Evolutionary conservation across 1,140 invertebrate species (phyloP).

Genomic region (Habropoda laboriosa): DNA sequence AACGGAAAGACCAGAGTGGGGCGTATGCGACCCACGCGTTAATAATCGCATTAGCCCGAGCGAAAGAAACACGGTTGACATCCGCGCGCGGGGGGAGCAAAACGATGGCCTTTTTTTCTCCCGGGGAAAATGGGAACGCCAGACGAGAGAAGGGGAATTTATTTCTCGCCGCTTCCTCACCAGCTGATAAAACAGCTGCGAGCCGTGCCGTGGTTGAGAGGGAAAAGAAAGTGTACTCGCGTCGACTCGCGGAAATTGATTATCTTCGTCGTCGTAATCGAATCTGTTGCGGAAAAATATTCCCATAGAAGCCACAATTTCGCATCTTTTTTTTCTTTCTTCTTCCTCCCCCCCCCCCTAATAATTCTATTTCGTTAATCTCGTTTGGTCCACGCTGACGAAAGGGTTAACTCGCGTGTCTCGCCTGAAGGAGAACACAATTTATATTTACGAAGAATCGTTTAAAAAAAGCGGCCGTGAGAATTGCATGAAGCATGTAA

Average conservation of each 20-base stretch:
- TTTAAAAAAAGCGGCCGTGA: no score
- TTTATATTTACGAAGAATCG: neutral
- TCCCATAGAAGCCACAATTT: neutral
- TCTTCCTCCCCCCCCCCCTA: no score
- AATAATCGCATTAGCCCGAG: constrained; percentile 24
- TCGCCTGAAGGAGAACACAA: neutral
- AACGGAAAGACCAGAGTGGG: no score
- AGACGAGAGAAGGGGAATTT: constrained; percentile 9
- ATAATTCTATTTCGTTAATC: neutral
- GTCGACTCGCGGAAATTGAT: constrained; percentile 15
- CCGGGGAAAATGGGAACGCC: neutral
- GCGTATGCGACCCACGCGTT: no score
- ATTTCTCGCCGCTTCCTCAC: neutral
- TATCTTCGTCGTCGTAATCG: neutral
- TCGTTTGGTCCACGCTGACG: neutral
- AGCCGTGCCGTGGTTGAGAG: neutral
- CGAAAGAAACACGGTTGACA: neutral
- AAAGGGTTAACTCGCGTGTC: neutral
- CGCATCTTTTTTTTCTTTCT: no score
- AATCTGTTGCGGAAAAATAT: neutral
- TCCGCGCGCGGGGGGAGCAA: no score
- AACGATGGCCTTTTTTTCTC: neutral
- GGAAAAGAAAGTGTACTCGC: neutral
- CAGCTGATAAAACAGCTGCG: neutral
- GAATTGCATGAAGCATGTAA: constrained; percentile 45